phyloP scores from a whole-genome alignment of 1,140 invertebrate species.

The Eufriesea mexicana region DNA sequence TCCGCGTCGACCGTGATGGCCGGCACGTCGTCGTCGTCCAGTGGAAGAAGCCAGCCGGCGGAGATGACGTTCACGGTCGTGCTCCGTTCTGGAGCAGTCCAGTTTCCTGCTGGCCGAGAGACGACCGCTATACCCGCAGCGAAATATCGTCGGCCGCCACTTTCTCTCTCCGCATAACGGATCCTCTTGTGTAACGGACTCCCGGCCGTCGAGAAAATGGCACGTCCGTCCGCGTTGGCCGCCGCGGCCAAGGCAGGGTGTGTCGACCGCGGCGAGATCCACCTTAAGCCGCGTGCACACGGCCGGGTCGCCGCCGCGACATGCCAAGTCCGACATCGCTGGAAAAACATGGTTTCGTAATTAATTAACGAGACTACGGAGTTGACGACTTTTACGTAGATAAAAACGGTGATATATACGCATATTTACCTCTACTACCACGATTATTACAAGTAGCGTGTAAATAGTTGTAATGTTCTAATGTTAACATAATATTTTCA shows the following conservation, averaged over 20 bases:
- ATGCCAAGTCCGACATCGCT: too few relatives aligned
- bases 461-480: too few relatives aligned
- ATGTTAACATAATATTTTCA: too few relatives aligned
- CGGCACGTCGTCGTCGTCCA: neutral
- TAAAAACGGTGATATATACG: too few relatives aligned
- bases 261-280: conserved; percentile 16
- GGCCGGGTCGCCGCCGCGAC: neutral
- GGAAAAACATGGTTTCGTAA: too few relatives aligned
- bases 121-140: conserved; percentile 59
- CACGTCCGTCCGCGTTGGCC: conserved; percentile 49
- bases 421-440: too few relatives aligned
- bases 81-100: conserved; percentile 41
- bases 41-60: neutral
- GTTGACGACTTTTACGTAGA: too few relatives aligned
- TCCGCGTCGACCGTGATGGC: conserved; percentile 14
- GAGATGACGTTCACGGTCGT: conserved; percentile 32
- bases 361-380: too few relatives aligned
- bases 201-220: conserved; percentile 58
- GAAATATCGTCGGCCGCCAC: conserved; percentile 65
- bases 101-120: conserved; percentile 64
- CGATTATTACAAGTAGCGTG: too few relatives aligned
- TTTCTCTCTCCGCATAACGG: conserved; percentile 70
- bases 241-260: conserved; percentile 15
- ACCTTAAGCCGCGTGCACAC: conserved; percentile 26
- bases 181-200: conserved; percentile 65